A percentile compares a stretch with the other conserved stretches of the same genome.
Conservation (phyloP, 2,888 invertebrate species). For the Zeuzera pyrina region DNA sequence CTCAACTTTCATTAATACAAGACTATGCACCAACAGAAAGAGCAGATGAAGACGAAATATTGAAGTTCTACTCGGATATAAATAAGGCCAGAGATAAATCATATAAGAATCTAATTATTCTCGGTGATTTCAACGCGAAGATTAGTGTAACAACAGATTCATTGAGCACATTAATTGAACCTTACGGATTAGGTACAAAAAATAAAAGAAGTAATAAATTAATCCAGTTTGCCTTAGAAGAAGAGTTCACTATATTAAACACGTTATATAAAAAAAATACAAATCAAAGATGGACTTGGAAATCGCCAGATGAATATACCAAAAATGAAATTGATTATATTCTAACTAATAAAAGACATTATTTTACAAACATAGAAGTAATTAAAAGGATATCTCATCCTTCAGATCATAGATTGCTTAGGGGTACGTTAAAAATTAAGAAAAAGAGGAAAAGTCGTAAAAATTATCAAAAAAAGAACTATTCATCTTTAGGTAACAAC, state of each 20-base stretch:
- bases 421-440: background rate
- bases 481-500: too few species aligned
- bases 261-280: background rate
- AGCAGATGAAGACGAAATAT: background rate
- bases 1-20: background rate
- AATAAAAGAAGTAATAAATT: background rate
- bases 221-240: background rate
- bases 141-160: background rate
- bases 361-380: background rate
- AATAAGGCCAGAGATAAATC: background rate
- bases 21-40: background rate
- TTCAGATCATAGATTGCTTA: background rate
- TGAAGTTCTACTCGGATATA: background rate
- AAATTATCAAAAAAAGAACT: too few species aligned
- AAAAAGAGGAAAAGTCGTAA: background rate
- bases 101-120: background rate
- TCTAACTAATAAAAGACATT: background rate
- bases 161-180: background rate
- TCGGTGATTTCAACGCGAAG: background rate
- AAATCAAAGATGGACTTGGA: background rate
- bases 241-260: background rate
- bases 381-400: background rate
- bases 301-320: background rate
- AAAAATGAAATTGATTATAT: background rate
- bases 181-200: background rate